Conservation (phyloP, 2,888 invertebrate genomes). For the Sialis lutaria region DNA sequence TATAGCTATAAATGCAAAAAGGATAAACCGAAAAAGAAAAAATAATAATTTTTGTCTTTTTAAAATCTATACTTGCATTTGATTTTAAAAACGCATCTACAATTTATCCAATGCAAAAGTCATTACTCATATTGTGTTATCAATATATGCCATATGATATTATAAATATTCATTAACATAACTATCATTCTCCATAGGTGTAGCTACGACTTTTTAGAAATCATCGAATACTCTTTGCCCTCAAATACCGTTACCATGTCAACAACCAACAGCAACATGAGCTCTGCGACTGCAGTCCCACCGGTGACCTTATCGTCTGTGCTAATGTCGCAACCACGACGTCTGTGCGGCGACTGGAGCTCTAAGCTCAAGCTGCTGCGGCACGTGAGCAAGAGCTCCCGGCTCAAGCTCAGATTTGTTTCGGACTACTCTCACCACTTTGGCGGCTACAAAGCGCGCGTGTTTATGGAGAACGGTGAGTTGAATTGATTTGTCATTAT, state of each 20-base stretch:
- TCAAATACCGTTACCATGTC: conserved; percentile 9
- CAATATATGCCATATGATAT: no score
- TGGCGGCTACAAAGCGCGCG: conserved; percentile 54
- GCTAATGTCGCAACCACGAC: conserved; percentile 19
- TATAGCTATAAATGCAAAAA: no score
- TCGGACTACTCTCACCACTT: conserved; percentile 65
- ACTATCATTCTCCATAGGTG: conserved; percentile 22
- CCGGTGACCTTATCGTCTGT: conserved; percentile 8
- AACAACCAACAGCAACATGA: conserved; percentile 22
- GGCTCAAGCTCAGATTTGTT: conserved; percentile 47
- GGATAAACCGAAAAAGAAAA: no score
- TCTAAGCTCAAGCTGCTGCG: conserved; percentile 55
- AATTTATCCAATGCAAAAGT: no score
- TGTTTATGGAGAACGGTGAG: conserved; percentile 58
- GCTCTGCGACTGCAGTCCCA: conserved; percentile 14
- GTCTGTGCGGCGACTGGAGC: conserved; percentile 67
- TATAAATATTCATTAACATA: background rate
- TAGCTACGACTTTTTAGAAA: conserved; percentile 61
- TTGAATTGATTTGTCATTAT: conserved; percentile 10
- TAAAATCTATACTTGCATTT: no score
- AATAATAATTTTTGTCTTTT: no score
- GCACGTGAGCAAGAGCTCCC: conserved; percentile 41
- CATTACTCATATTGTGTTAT: no score
- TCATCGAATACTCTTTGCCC: conserved; percentile 28
- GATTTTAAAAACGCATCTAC: no score